Evolutionary conservation across 2,113 vertebrate species (phyloP).

Genomic region (Brachirus orientalis): DNA sequence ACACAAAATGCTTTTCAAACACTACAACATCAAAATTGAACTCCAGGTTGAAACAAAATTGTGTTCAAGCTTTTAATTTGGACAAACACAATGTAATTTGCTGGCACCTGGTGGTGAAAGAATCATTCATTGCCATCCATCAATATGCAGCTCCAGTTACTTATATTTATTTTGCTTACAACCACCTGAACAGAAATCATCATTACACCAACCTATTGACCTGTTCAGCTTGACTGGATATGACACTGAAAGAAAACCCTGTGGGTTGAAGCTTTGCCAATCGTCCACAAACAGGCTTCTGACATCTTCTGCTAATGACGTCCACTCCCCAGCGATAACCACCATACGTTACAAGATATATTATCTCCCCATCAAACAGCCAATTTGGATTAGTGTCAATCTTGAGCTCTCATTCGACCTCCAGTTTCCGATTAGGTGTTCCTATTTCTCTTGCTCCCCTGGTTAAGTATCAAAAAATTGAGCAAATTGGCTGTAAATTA

Average conservation of each 20-base stretch:
- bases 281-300: constrained; percentile 45
- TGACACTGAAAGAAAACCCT: constrained; percentile 36
- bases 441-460: neutral
- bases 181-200: neutral
- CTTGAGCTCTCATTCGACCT: constrained; percentile 40
- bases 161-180: neutral
- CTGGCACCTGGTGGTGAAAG: neutral
- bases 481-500: constrained; percentile 12
- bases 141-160: neutral
- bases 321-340: constrained; percentile 55
- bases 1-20: constrained; percentile 43
- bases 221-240: constrained; percentile 27
- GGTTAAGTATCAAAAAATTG: constrained; percentile 1
- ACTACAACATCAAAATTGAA: constrained; percentile 27
- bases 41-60: constrained; percentile 9
- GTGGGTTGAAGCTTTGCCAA: constrained; percentile 40
- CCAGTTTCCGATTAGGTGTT: constrained; percentile 24
- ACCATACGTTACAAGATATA: constrained; percentile 61
- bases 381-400: constrained; percentile 74
- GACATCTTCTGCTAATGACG: constrained; percentile 63
- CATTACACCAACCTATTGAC: constrained; percentile 26
- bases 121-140: neutral
- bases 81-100: constrained; percentile 5
- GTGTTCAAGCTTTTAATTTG: constrained; percentile 32
- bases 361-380: constrained; percentile 68